Evolutionary conservation across 1,140 invertebrate species (phyloP).

Genomic region (Pseudomyrmex sp.): DNA sequence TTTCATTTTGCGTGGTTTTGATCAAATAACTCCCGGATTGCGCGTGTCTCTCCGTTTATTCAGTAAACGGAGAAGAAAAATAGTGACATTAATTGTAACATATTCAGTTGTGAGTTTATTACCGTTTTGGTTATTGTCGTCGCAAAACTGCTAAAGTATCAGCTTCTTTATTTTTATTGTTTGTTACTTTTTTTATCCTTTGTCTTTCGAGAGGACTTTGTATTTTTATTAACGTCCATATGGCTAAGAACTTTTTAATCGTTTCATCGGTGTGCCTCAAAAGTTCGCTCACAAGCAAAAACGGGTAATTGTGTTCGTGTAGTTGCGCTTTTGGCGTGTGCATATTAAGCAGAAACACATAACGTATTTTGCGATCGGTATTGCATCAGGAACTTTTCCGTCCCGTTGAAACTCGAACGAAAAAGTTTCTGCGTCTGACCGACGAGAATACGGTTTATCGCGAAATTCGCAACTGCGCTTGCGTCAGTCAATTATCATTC

Average conservation of each 20-base stretch:
- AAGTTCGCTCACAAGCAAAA: not conserved
- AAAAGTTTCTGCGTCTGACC: not conserved
- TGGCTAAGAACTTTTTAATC: not conserved
- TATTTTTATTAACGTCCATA: too few species aligned
- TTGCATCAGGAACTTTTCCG: slow-evolving; percentile 31
- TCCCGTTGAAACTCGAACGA: not conserved
- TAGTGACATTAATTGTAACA: too few species aligned
- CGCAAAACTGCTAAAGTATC: too few species aligned
- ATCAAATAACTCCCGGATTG: too few species aligned
- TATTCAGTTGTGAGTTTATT: too few species aligned
- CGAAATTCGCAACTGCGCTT: not conserved
- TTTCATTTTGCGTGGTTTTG: too few species aligned
- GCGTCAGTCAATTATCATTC: slow-evolving; percentile 19
- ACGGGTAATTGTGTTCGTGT: not conserved
- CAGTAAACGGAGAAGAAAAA: too few species aligned
- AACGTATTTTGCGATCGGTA: not conserved
- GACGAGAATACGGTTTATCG: not conserved
- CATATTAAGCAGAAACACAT: slow-evolving; percentile 11
- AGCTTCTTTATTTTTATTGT: not conserved
- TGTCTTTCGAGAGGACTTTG: not conserved
- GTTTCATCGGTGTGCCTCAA: not conserved
- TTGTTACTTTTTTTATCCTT: not conserved
- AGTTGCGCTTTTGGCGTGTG: not conserved
- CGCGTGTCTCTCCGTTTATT: too few species aligned
- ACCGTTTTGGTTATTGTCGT: too few species aligned